A percentile compares a stretch with the other conserved stretches of the same genome.
Conservation (phyloP, 2,113 vertebrate species). For the Dasypus novemcinctus region DNA sequence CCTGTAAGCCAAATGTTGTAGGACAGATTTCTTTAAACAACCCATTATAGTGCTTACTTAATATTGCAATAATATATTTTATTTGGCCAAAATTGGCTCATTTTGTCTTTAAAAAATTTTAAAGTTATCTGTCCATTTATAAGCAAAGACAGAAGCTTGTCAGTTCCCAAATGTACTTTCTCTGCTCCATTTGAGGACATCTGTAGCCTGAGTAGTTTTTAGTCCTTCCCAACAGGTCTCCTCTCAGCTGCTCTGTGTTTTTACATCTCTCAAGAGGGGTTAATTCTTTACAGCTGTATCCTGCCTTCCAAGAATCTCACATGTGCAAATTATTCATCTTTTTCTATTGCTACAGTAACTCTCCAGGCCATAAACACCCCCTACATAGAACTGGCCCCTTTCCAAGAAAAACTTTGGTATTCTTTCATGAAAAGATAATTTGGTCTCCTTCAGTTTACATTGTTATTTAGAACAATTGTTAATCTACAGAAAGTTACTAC, state of each 20-base stretch:
- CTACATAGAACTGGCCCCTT: slow-evolving; percentile 83
- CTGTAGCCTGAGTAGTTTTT: slow-evolving; percentile 80
- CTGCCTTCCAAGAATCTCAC: slow-evolving; percentile 87
- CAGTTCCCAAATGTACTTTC: slow-evolving; percentile 72
- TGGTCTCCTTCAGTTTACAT: slow-evolving; percentile 78
- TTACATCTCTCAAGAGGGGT: slow-evolving; percentile 88
- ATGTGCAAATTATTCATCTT: slow-evolving; percentile 91
- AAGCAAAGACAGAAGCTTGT: slow-evolving; percentile 71
- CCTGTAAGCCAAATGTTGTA: background rate
- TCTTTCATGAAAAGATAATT: slow-evolving; percentile 84
- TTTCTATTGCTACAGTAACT: slow-evolving; percentile 88
- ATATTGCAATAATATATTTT: slow-evolving; percentile 48
- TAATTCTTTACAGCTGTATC: slow-evolving; percentile 90
- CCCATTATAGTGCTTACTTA: slow-evolving; percentile 53
- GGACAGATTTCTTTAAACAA: slow-evolving; percentile 51
- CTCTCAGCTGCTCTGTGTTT: slow-evolving; percentile 86
- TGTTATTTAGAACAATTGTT: slow-evolving; percentile 81
- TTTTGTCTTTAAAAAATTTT: slow-evolving; percentile 65
- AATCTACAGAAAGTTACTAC: slow-evolving; percentile 73
- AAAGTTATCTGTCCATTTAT: slow-evolving; percentile 41
- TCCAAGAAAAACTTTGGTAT: slow-evolving; percentile 86
- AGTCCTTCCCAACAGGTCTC: slow-evolving; percentile 79
- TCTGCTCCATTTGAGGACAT: slow-evolving; percentile 80
- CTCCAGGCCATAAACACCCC: slow-evolving; percentile 86
- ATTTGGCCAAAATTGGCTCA: slow-evolving; percentile 32